Conservation (phyloP, 64 coral and sea anemone species). For the Pachyseris speciosa region DNA sequence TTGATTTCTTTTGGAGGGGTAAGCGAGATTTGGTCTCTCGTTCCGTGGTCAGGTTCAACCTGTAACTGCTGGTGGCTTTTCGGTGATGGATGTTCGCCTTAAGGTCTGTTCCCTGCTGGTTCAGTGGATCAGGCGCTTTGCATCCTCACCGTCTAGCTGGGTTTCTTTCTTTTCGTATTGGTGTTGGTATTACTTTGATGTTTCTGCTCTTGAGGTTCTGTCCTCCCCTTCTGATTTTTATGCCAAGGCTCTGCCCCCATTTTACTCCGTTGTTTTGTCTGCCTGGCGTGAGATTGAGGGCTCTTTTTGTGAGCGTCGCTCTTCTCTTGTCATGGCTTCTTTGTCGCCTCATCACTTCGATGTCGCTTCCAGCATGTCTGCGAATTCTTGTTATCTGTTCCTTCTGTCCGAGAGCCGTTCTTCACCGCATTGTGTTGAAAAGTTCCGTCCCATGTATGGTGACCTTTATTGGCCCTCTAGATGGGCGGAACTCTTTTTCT, state of each 20-base stretch:
- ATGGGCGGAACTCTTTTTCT: too few relatives aligned
- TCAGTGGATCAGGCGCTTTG: too few relatives aligned
- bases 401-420: neutral
- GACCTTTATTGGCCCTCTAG: too few relatives aligned
- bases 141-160: too few relatives aligned
- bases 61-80: neutral
- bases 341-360: too few relatives aligned
- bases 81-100: too few relatives aligned
- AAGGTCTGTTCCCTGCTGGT: too few relatives aligned
- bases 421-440: neutral
- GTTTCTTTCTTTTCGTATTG: neutral
- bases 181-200: neutral
- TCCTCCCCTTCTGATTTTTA: neutral
- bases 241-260: neutral
- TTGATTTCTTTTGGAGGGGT: too few relatives aligned
- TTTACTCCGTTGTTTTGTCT: neutral
- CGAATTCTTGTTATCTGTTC: neutral
- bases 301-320: too few relatives aligned
- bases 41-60: neutral
- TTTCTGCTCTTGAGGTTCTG: neutral
- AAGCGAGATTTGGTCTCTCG: conserved; percentile 6
- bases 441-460: neutral
- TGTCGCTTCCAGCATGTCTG: neutral
- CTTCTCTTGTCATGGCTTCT: neutral
- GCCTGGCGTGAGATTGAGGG: neutral